These are phyloP conservation scores for Cyprinodon brontotheroides DNA, from an alignment of 2,113 vertebrate species.

Conservation along the genomic window DNA sequence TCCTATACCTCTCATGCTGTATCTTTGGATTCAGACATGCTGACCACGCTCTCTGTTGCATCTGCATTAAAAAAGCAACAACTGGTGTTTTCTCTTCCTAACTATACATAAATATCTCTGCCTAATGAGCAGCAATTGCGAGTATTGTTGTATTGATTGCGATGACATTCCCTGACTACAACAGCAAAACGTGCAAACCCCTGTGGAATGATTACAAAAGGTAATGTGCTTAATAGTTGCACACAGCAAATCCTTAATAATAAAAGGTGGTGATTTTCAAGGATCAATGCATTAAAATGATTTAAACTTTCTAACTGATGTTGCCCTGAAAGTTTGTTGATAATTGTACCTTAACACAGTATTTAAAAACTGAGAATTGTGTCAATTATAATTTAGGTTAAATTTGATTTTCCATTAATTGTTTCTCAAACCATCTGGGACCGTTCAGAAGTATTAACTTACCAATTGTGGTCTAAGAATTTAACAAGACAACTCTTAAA, in stretches of 20 bases:
- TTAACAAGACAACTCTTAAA: too few species aligned
- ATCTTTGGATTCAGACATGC: neutral
- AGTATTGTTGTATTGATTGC: constrained; percentile 57
- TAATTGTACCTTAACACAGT: neutral
- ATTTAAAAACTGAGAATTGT: neutral
- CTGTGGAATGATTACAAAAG: constrained; percentile 52
- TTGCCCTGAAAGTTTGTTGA: neutral
- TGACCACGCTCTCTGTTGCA: constrained; percentile 12
- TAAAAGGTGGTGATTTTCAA: neutral
- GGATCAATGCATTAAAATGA: neutral
- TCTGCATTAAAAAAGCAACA: constrained; percentile 51
- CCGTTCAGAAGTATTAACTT: too few species aligned
- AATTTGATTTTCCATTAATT: too few species aligned
- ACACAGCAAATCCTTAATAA: neutral
- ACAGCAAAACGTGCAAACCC: constrained; percentile 51
- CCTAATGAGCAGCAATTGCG: constrained; percentile 44
- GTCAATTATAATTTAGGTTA: too few species aligned
- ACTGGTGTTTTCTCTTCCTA: constrained; percentile 35
- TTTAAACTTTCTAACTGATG: neutral
- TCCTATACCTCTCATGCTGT: constrained; percentile 2
- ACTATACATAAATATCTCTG: constrained; percentile 55
- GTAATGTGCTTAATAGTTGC: constrained; percentile 11
- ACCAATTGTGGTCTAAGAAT: too few species aligned
- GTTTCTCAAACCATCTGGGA: too few species aligned
- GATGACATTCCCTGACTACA: constrained; percentile 31